Evolutionary conservation across 2,113 vertebrate genomes (phyloP), one percentile per base, ranked within the genome.

Genomic region (Zosterops hypoxanthus): DNA sequence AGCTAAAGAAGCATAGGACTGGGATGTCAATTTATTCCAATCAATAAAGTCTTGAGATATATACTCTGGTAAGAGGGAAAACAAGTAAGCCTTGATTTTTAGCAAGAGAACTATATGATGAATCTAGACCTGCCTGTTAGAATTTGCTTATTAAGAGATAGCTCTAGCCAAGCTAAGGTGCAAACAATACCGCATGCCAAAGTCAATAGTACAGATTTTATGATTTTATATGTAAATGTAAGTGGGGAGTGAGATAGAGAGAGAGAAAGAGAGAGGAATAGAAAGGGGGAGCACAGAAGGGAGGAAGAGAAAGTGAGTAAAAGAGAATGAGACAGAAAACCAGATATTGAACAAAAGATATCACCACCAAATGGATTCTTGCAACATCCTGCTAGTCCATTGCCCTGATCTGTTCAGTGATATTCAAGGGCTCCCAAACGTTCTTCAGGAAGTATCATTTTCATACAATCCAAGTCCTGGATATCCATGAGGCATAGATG

Each of bases 271-370:
- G 3, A 11, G 14, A 22, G 8, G 8, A 44, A 71, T 16, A 46
- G 21, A 36, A 61, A 29, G 16, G 7, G 20, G 2, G 4, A 20
- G 5, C 1, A 0, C 29, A 17, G 13, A 7, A 2, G 19, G 5
- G 14, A 33, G 12, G n/a, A 33, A 64, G 22, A 47, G 41, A 63
- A 36, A 50, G 15, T 52, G 11, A 34, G 19, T 24, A 12, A 28
- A 52, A 41, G 53, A 53, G 39, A 44, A 5, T 19, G 2, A 69
- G 23, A 44, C 26, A 28, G 6, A 36, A 24, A 75, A 55, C 5
- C 6, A 56, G 15, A 24, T 41, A 34, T 57, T 49, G 29, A 66
- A 39, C 8, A 34, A 49, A 85, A 42, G 8, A 11, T 34, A 42
- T 31, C 52, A 42, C 11, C 16, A 42, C 4, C 21, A 42, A 16